Evolutionary conservation across 1,140 invertebrate genomes (phyloP), one percentile per base, ranked within the genome.

Genomic region (Dendroctonus ponderosae): DNA sequence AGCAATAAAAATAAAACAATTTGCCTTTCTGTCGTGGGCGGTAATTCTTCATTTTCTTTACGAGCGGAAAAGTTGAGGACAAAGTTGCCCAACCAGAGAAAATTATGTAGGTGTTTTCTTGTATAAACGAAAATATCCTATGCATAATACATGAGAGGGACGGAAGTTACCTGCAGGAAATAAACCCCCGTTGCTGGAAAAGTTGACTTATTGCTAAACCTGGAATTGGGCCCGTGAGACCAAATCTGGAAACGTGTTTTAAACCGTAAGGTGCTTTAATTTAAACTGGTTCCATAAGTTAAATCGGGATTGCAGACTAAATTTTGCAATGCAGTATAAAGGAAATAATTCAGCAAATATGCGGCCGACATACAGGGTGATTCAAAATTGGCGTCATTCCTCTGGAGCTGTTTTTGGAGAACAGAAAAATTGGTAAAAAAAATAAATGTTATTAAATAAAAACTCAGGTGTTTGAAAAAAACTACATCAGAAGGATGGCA

Each of bases 51-150:
- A 66, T 66, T 66, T 66, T 66, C 63, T 66, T 66, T 66, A 66
- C 56, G 54, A 66, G 54, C 63, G 39, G 54, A 59, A 66, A 64
- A 66, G 56, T 66, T 66, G 63, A 5, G 63, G 59, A 66, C 52
- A 66, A 66, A 66, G 63, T 66, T 66, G 63, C 63, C 63, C 44
- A 48, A 66, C 53, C 63, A 42, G 48, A 66, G 70, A 68, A 75
- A 75, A 74, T 75, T 75, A 75, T 74, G 74, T 72, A 71, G 69
- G 71, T 72, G 73, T 75, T 75, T 75, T 73, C 68, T 57, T 66
- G 62, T 71, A 70, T 74, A 72, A 74, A 75, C 71, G 74, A 74
- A 77, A 77, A 77, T 75, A 73, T 74, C 70, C 62, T 70, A 75
- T 77, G 75, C 74, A 77, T 77, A 67, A 75, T 75, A 70, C 74